Percentiles rank a stretch among this genome's conserved stretches.
Evolutionary conservation across 1,140 invertebrate genomes (phyloP).

Genomic region (Leguminivora glycinivorella): DNA sequence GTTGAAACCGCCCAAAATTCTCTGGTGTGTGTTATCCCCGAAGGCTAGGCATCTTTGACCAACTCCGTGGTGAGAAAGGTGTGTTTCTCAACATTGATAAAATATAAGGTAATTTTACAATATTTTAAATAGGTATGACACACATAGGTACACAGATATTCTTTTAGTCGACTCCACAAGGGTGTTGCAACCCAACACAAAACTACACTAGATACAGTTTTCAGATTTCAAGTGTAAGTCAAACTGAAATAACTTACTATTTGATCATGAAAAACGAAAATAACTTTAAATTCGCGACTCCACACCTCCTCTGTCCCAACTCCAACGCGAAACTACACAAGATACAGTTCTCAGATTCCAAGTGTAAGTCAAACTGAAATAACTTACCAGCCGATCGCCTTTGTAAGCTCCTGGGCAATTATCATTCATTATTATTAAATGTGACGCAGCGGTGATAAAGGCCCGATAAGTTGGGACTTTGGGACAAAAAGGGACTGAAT

Average conservation of each 20-base stretch:
- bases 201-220: conserved; percentile 73
- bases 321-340: conserved; percentile 63
- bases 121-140: no score
- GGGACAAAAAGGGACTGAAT: no score
- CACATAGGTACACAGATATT: no score
- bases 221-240: conserved; percentile 72
- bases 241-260: conserved; percentile 74
- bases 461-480: conserved; percentile 64
- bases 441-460: conserved; percentile 67
- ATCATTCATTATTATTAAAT: conserved; percentile 79
- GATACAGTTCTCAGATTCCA: conserved; percentile 75
- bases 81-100: no score
- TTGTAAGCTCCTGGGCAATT: conserved; percentile 75
- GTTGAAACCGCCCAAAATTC: no score
- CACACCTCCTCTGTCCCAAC: conserved; percentile 36
- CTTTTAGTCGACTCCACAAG: conserved; percentile 42
- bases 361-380: conserved; percentile 72
- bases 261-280: no score
- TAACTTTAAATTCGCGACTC: conserved; percentile 34
- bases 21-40: no score
- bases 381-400: conserved; percentile 75
- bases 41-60: no score
- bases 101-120: no score
- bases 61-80: no score
- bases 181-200: conserved; percentile 38